A percentile compares a stretch with the other conserved stretches of the same genome.
phyloP scores from a whole-genome alignment of 2,797 vertebrate species.

The Dipus sagitta region DNA sequence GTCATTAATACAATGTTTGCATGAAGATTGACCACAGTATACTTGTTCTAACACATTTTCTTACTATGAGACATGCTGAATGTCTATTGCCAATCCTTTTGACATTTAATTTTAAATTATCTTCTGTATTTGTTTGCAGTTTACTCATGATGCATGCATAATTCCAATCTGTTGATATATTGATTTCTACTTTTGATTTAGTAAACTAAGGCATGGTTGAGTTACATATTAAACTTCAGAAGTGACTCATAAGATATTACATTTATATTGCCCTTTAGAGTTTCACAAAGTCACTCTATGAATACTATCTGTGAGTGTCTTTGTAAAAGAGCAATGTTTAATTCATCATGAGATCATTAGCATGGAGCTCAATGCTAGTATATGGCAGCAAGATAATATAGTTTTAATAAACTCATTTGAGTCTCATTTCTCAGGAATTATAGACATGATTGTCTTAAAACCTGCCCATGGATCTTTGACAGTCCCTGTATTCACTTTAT shows the following conservation, averaged over 20 bases:
- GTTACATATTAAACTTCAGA: constrained; percentile 68
- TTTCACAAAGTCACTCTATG: constrained; percentile 41
- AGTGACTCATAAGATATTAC: constrained; percentile 72
- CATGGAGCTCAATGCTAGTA: constrained; percentile 43
- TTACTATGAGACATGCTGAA: constrained; percentile 52
- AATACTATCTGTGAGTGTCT: constrained; percentile 59
- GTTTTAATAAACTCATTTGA: constrained; percentile 60
- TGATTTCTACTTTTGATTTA: constrained; percentile 75
- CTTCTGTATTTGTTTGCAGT: constrained; percentile 71
- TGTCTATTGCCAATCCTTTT: constrained; percentile 58
- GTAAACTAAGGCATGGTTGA: constrained; percentile 68
- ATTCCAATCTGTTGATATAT: constrained; percentile 73
- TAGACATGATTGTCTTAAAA: constrained; percentile 44
- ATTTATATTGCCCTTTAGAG: constrained; percentile 74
- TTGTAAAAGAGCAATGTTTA: constrained; percentile 59
- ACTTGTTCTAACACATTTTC: constrained; percentile 65
- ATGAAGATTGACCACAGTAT: background rate
- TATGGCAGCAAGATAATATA: constrained; percentile 39
- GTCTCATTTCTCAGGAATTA: constrained; percentile 54
- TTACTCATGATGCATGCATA: constrained; percentile 69
- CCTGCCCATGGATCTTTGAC: background rate
- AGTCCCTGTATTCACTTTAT: background rate
- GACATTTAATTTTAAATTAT: constrained; percentile 74
- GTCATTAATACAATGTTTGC: constrained; percentile 59
- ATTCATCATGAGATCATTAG: constrained; percentile 70